Base-by-base conservation (phyloP, 2,797 vertebrate genomes). In the Pachyuromys duprasi region DNA sequence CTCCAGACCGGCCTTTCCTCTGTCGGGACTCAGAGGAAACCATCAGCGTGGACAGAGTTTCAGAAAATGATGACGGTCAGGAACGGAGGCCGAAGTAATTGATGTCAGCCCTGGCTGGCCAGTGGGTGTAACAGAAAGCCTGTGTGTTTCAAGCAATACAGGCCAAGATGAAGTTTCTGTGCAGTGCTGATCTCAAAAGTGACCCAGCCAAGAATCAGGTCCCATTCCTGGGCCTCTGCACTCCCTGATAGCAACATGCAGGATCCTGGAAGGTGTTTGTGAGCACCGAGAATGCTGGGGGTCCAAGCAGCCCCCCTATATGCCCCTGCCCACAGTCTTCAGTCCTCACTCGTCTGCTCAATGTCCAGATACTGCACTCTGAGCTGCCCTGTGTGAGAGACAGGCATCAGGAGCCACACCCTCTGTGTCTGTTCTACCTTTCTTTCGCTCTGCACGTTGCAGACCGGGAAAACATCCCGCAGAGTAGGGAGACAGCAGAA, bases 261-360 rank as follows among this genome's bases (percentile, higher is more conserved):
- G n/a, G 15, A 60, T 28, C 36, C 17, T 9, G 2, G 20, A 20
- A 5, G 63, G 12, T 74, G 14, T 74, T 49, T 62, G 4, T 13
- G 45, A 42, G 82, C 11, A 5, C 87, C 2, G 2, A 60, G 45
- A 7, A 86, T 53, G n/a, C 39, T 11, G 36, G 13, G 28, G 31
- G 5, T 26, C 2, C 5, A 12, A 53, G 24, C 12, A 70, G 69
- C 0, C 0, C 14, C 45, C 28, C 17, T 53, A 3, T 0, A 12
- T 8, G 49, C 49, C 26, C 14, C 63, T 55, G 14, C 8, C 36
- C 39, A 31, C 53, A 36, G 22, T 57, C 67, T 26, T 67, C 33
- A 11, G 24, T 8, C 62, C 26, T 62, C 39, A 33, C 5, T 60
- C 5, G 2, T 6, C 55, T 3, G 49, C 11, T 7, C 5, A 17